Evolutionary conservation across 1,140 invertebrate species (phyloP), one percentile per base, ranked within the genome.

Genomic region (Procambarus virginalis): DNA sequence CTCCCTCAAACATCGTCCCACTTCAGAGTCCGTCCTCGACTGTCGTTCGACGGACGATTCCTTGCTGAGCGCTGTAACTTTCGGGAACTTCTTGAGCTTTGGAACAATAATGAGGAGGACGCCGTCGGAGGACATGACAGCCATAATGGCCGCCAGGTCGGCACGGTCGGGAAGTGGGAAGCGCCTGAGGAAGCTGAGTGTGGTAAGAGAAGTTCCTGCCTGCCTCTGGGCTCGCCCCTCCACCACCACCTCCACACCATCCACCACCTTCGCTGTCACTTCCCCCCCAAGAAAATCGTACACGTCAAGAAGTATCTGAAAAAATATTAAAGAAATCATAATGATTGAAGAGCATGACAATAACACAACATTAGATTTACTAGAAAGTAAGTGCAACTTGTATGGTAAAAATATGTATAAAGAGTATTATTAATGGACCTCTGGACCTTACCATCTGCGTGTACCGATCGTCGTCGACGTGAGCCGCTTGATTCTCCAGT

Each of bases 401-500:
- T 46, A 45, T 46, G 46, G 34, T 22, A 76, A 76, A 76, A 51
- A 14, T 64, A 20, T 14, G 60, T 17, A 17, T 4, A 14, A 64
- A 20, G 12, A 64, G 17, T 64, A 4, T 64, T 64, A 64, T 12
- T 64, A 20, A 20, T 17, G 12, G 17, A 45, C n/a, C 0, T 77
- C 14, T 45, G 20, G 51, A 46, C 12, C 14, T 60, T 60, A 89
- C 87, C 87, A n/a, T 89, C 64, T 84, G 87, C n/a, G 80, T 22
- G 14, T 49, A 20, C 0, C 17, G 10, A 51, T 89, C 49, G 9
- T 89, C 87, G 5, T 83, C 48, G 64, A 89, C 68, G 45, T 78
- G 58, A 14, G 60, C 70, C 12, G 87, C 87, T n/a, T 89, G 87
- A 34, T 84, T 89, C 70, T 89, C 87, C 80, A 89, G 58, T 51